These are phyloP conservation scores for Remorina albescens DNA, from an alignment of 2,797 vertebrate genomes.

Conservation along the genomic window DNA sequence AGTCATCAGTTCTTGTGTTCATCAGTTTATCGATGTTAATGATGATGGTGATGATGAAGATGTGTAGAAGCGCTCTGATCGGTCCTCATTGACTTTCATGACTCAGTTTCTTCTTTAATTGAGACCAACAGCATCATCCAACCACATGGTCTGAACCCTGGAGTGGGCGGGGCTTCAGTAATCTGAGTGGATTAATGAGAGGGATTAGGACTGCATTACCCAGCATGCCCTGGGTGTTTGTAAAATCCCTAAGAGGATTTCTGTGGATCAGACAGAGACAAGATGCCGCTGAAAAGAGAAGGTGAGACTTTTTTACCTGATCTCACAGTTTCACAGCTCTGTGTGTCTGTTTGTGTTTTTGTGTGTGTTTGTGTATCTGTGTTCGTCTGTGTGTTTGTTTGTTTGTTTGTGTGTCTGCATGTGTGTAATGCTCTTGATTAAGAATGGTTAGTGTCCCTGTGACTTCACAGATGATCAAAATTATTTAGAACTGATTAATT, in stretches of 20 bases:
- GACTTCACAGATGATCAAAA: too few species aligned
- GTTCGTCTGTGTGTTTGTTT: neutral
- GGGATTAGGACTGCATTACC: constrained; percentile 68
- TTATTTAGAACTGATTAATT: too few species aligned
- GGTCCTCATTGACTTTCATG: too few species aligned
- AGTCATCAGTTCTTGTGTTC: too few species aligned
- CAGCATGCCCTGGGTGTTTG: constrained; percentile 56
- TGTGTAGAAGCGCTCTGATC: too few species aligned
- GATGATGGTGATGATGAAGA: too few species aligned
- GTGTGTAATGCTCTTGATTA: neutral
- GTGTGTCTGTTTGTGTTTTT: neutral
- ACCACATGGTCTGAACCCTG: too few species aligned
- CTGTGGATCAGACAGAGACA: constrained; percentile 67
- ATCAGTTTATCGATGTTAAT: too few species aligned
- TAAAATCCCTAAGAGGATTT: constrained; percentile 85
- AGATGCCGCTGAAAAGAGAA: constrained; percentile 84
- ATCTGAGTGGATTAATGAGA: neutral
- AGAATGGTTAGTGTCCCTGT: neutral
- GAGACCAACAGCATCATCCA: too few species aligned
- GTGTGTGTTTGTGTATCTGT: neutral
- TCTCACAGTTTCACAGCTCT: neutral
- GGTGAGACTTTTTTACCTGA: constrained; percentile 68
- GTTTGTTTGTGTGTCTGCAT: neutral
- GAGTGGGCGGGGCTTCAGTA: neutral
- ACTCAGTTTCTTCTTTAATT: too few species aligned